Evolutionary conservation across 2,797 vertebrate genomes (phyloP), one percentile per base, ranked within the genome.

Genomic region (Benthosema pterotum): DNA sequence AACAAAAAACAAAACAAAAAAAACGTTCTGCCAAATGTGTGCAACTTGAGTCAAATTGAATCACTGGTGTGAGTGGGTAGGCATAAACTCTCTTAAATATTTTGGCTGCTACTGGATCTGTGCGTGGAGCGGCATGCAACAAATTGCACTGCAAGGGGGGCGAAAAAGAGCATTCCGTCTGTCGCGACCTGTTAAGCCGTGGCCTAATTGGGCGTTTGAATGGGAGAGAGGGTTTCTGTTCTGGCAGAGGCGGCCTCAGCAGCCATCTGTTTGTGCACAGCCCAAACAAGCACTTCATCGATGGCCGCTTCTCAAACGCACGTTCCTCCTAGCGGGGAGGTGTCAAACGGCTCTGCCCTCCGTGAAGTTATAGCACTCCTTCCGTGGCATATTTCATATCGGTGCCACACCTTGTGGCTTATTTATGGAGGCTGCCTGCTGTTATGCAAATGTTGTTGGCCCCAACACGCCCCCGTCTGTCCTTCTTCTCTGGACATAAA

Each of bases 131-230:
- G 32, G 32, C 32, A 32, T 32, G 32, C 32, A 6, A 9, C 32
- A 6, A 8, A 38, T 9, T 9, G 1, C 32, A 38, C 2, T 9
- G 32, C 7, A 2, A 38, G 32, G 11, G n/a, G n/a, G n/a, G n/a
- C n/a, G n/a, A 38, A 38, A 8, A 32, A 8, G 11, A 38, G 11
- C 32, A 60, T 45, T n/a, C 42, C 5, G 25, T 47, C 67, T 66
- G 69, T 54, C 50, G 65, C 77, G 62, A 79, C 76, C 79, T 61
- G 74, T 59, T 67, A 79, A 75, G 65, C 54, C 46, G 7, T 66
- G 79, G 57, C 69, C 71, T 82, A 78, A 77, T 80, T 75, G 62
- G 51, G 46, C 11, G 57, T 72, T 13, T 75, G 60, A 77, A 78
- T 79, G 59, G 70, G 63, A 67, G 63, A 67, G 47, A 58, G 57